These are phyloP conservation scores for Tiliacea citrago DNA, from an alignment of 2,888 invertebrate species.

Conservation along the genomic window DNA sequence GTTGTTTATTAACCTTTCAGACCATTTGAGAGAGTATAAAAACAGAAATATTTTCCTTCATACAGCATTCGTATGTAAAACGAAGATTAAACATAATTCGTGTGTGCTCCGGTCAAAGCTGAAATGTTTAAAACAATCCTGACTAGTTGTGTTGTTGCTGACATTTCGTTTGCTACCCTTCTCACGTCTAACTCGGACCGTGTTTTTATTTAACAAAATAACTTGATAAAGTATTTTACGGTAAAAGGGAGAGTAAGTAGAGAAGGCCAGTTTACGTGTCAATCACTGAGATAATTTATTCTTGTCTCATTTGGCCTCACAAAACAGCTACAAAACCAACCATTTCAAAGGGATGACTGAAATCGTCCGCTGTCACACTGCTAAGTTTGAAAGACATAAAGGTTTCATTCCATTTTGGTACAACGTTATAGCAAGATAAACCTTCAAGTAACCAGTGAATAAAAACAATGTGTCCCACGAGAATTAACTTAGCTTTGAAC, in stretches of 20 bases:
- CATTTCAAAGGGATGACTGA: constrained; percentile 19
- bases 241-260: constrained; percentile 14
- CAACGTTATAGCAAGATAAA: neutral
- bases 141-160: constrained; percentile 53
- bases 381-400: constrained; percentile 21
- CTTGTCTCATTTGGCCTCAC: constrained; percentile 15
- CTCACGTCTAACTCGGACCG: constrained; percentile 25
- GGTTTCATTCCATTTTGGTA: constrained; percentile 14
- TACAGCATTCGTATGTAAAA: constrained; percentile 37
- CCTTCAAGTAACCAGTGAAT: constrained; percentile 16
- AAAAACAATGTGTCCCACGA: constrained; percentile 18
- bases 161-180: constrained; percentile 54
- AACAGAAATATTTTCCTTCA: constrained; percentile 47
- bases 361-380: constrained; percentile 19
- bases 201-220: constrained; percentile 45
- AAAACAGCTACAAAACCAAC: constrained; percentile 24
- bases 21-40: constrained; percentile 13
- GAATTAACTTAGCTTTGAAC: constrained; percentile 15
- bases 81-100: constrained; percentile 58
- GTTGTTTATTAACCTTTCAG: constrained; percentile 23
- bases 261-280: constrained; percentile 25
- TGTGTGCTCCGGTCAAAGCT: constrained; percentile 48
- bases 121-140: constrained; percentile 60
- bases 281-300: constrained; percentile 48
- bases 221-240: constrained; percentile 28